Conservation (phyloP, 2,797 vertebrate genomes). For the Cirrhinus molitorella region DNA sequence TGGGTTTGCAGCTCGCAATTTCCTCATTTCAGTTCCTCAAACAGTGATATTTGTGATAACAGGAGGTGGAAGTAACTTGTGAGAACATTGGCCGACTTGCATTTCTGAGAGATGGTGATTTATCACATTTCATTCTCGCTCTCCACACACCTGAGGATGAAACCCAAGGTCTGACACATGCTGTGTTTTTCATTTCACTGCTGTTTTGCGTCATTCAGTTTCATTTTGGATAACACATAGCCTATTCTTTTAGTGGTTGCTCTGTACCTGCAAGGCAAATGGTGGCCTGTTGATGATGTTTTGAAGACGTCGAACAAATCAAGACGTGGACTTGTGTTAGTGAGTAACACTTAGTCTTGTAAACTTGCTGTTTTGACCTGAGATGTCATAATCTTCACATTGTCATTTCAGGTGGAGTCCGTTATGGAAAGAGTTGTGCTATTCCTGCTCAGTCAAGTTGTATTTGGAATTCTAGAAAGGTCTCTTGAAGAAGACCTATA, state of each 20-base stretch:
- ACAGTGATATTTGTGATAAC: slow-evolving; percentile 19
- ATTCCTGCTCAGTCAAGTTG: slow-evolving; percentile 88
- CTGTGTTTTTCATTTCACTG: background rate
- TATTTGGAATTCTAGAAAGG: slow-evolving; percentile 84
- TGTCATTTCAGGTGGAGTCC: slow-evolving; percentile 82
- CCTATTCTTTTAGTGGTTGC: slow-evolving; percentile 81
- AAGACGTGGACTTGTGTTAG: slow-evolving; percentile 83
- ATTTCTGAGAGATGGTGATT: slow-evolving; percentile 71
- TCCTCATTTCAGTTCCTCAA: slow-evolving; percentile 1
- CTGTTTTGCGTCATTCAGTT: background rate
- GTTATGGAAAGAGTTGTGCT: slow-evolving; percentile 88
- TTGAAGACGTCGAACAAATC: slow-evolving; percentile 81
- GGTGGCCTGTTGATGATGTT: slow-evolving; percentile 85
- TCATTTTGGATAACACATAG: background rate
- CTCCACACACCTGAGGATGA: slow-evolving; percentile 72
- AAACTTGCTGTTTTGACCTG: background rate
- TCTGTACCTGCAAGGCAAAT: slow-evolving; percentile 80
- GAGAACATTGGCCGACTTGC: slow-evolving; percentile 66
- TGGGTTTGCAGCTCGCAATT: too few species aligned
- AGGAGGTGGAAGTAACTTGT: slow-evolving; percentile 75
- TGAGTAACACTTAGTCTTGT: slow-evolving; percentile 65
- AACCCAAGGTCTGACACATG: slow-evolving; percentile 66
- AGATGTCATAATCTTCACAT: background rate
- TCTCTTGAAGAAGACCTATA: slow-evolving; percentile 69
- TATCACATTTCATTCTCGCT: slow-evolving; percentile 64